These are phyloP conservation scores for Ovis aries DNA, from an alignment of 2,113 vertebrate species.

Conservation along the genomic window ARS-UI_Ramb_v3.0 NC_056054.1:68567001-68567500, in stretches of 20 bases:
- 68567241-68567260: not conserved
- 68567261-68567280: not conserved
- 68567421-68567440: not conserved
- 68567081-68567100: not conserved
- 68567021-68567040: not conserved
- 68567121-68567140: not conserved
- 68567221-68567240: not conserved
- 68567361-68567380: not conserved
- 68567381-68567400: not conserved
- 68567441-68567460: not conserved
- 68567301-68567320: not conserved
- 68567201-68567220: not conserved
- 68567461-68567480: not conserved
- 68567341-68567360: not conserved
- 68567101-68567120: not conserved
- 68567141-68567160: not conserved
- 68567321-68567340: not conserved
- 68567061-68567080: not conserved
- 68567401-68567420: not conserved
- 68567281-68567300: not conserved
- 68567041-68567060: not conserved
- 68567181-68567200: not conserved
- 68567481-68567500: not conserved
- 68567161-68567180: not conserved
- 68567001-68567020: not conserved